These are phyloP conservation scores for Paracentrotus lividus DNA, from an alignment of 53 echinoderm and acorn worm genomes.

Conservation along the genomic window DNA sequence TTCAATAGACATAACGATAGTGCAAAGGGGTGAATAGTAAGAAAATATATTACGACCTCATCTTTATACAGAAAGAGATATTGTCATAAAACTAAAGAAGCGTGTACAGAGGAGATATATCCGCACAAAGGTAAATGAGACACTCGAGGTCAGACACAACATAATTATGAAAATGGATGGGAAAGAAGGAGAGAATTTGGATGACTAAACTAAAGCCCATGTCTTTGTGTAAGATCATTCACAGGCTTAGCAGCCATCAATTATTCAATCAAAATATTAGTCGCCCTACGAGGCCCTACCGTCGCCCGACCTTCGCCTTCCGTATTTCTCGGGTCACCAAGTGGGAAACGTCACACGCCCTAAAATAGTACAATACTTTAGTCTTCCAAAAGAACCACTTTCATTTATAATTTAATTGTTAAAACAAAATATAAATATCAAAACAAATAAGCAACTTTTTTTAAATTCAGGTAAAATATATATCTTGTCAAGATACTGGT, in stretches of 20 bases:
- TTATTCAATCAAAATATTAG: constrained; percentile 41
- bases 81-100: not conserved
- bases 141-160: not conserved
- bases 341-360: constrained; percentile 25
- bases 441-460: no score
- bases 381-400: not conserved
- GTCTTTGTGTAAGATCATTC: constrained; percentile 27
- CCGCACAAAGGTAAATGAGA: not conserved
- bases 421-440: not conserved
- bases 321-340: constrained; percentile 19
- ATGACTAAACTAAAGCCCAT: not conserved
- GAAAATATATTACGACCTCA: not conserved
- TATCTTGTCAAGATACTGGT: no score
- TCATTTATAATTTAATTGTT: not conserved
- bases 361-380: not conserved
- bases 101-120: not conserved
- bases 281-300: constrained; percentile 14
- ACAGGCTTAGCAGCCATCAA: constrained; percentile 28
- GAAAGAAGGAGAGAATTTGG: not conserved
- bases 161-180: no score
- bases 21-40: not conserved
- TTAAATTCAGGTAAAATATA: no score
- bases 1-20: not conserved
- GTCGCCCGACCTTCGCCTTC: constrained; percentile 18
- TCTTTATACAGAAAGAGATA: not conserved